Evolutionary conservation across 2,113 vertebrate genomes (phyloP), one percentile per base, ranked within the genome.

Genomic region (Tachysurus fulvidraco): DNA sequence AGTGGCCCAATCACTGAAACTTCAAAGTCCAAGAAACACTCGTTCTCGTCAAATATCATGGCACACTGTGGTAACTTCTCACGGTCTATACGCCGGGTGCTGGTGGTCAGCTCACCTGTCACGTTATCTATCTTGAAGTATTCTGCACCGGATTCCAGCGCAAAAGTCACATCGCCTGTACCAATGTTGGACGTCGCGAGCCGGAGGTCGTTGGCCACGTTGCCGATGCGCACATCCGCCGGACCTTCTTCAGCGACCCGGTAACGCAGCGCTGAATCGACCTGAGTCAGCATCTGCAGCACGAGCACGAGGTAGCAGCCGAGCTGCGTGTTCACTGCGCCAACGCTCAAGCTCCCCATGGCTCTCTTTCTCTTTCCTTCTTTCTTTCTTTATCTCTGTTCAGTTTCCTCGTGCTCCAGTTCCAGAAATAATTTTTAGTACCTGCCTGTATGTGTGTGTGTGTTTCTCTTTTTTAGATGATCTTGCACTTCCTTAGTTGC

Each of bases 41-140:
- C 98, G 21, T 98, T 99, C 91, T 99, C 98, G 88, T 99, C 98
- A 93, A 99, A 99, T 91, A 99, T 99, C 97, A 98, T 98, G 95
- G 99, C 97, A 92, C 98, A 99, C 95, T 98, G 98, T 60, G 96
- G 95, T 73, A 99, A 96, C 94, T 98, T 98, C 93, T 99, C 98
- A 41, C 98, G 94, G 96, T 98, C 98, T 46, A 98, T 97, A 92
- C 98, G 96, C 91, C 96, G 91, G 71, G 95, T 94, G 81, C 96
- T 96, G 3, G 98, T 99, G 71, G 97, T 98, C 94, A 99, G 95
- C 94, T 99, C 97, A 36, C 98, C 98, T 8, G 98, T 99, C 91
- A 98, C 96, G 89, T 99, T 99, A 95, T 99, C 98, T 89, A 99
- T 98, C 93, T 97, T 98, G 88, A 99, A 97, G 92, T 95, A 99